Evolutionary conservation across 2,888 invertebrate species (phyloP).

Genomic region (Gari tellinella): DNA sequence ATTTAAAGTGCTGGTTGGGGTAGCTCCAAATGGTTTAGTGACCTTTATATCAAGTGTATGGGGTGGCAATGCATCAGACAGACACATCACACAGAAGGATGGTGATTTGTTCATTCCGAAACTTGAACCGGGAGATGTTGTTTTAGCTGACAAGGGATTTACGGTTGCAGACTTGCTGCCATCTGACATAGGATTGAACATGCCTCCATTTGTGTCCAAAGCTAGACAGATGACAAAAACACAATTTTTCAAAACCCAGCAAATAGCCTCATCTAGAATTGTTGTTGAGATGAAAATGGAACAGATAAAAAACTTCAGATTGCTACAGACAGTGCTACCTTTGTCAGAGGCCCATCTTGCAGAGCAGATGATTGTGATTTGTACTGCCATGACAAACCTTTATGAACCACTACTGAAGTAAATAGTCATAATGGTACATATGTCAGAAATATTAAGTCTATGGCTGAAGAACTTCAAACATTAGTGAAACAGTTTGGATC

Average conservation of each 20-base stretch:
- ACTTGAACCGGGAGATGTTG: slow-evolving; percentile 22
- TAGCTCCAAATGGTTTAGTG: slow-evolving; percentile 39
- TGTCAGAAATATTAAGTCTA: neutral
- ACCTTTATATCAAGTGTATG: slow-evolving; percentile 44
- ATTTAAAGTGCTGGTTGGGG: slow-evolving; percentile 33
- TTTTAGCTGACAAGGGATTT: slow-evolving; percentile 51
- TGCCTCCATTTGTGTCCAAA: slow-evolving; percentile 33
- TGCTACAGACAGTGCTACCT: slow-evolving; percentile 9
- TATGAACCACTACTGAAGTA: slow-evolving; percentile 13
- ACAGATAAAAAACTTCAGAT: too few species aligned
- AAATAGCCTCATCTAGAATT: slow-evolving; percentile 36
- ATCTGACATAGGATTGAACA: slow-evolving; percentile 29
- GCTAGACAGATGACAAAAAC: slow-evolving; percentile 28
- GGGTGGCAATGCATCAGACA: slow-evolving; percentile 46
- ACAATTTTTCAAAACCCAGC: slow-evolving; percentile 32
- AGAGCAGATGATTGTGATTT: slow-evolving; percentile 15
- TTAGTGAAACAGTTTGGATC: too few species aligned
- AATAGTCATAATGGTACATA: neutral
- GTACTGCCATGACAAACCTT: slow-evolving; percentile 11
- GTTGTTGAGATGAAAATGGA: slow-evolving; percentile 53
- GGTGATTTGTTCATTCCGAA: slow-evolving; percentile 21
- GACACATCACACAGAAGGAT: slow-evolving; percentile 36
- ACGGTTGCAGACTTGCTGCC: slow-evolving; percentile 44
- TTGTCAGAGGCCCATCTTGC: slow-evolving; percentile 11
- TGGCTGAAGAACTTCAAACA: neutral